phyloP scores from a whole-genome alignment of 2,888 invertebrate species.

The Chymomyza caudatula region DNA sequence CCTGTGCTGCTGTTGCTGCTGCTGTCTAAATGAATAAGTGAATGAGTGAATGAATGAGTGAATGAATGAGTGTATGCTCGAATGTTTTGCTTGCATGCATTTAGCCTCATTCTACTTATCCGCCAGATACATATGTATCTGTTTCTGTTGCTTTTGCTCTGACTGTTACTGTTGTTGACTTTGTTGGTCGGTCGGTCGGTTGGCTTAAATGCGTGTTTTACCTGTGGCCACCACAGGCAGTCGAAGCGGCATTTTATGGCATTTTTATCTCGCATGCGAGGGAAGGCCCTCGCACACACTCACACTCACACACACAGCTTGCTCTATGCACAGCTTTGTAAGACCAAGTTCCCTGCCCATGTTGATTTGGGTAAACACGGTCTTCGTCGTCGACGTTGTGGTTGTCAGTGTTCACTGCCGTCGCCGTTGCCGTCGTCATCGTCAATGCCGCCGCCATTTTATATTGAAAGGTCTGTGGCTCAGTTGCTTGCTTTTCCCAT shows the following conservation, averaged over 20 bases:
- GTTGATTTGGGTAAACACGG: slow-evolving; percentile 15
- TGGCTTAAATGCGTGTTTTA: slow-evolving; percentile 37
- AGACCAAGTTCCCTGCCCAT: slow-evolving; percentile 22
- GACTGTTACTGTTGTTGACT: slow-evolving; percentile 40
- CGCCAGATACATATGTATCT: background rate
- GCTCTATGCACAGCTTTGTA: slow-evolving; percentile 26
- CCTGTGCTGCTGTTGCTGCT: background rate
- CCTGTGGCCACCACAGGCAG: slow-evolving; percentile 49
- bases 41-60: slow-evolving; percentile 59
- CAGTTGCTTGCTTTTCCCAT: slow-evolving; percentile 21
- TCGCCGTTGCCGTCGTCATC: slow-evolving; percentile 2
- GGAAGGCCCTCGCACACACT: slow-evolving; percentile 14
- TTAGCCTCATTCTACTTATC: slow-evolving; percentile 16
- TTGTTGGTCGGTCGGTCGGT: slow-evolving; percentile 39
- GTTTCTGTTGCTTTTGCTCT: slow-evolving; percentile 19
- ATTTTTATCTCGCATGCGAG: slow-evolving; percentile 47
- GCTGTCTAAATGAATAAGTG: slow-evolving; percentile 40
- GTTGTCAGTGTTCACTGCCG: slow-evolving; percentile 22
- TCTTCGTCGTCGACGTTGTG: slow-evolving; percentile 15
- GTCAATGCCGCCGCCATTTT: slow-evolving; percentile 52
- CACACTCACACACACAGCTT: background rate
- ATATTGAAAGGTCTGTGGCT: slow-evolving; percentile 50
- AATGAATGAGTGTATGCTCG: slow-evolving; percentile 37
- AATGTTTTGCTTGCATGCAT: slow-evolving; percentile 28
- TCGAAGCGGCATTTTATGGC: slow-evolving; percentile 51